Percentiles rank a stretch among this genome's conserved stretches.
These are phyloP conservation scores for Tachystola acroxantha DNA, from an alignment of 2,888 invertebrate genomes.

Conservation along the genomic window DNA sequence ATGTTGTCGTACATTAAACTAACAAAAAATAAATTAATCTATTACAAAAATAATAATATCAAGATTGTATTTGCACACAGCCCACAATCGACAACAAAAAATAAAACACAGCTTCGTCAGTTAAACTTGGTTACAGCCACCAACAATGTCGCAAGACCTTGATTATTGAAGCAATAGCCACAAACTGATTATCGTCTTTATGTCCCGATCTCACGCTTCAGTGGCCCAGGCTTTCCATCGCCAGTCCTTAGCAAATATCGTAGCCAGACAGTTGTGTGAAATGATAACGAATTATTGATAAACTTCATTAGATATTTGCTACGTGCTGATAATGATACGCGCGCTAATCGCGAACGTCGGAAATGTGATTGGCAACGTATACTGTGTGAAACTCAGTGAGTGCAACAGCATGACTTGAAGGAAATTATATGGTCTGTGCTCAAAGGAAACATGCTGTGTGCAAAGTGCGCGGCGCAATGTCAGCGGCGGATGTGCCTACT, in stretches of 20 bases:
- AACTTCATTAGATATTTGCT: not conserved
- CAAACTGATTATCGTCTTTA: constrained; percentile 29
- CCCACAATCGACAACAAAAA: not conserved
- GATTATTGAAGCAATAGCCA: constrained; percentile 28
- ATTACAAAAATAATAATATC: no score
- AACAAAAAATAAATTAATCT: no score
- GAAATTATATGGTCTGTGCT: no score
- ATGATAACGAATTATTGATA: constrained; percentile 3
- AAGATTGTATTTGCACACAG: no score
- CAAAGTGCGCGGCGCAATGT: constrained; percentile 29
- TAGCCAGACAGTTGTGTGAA: constrained; percentile 4
- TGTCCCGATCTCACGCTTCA: constrained; percentile 36
- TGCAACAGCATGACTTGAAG: constrained; percentile 1
- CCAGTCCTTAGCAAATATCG: constrained; percentile 32
- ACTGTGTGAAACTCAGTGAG: not conserved
- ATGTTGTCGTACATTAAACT: no score
- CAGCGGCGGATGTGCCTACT: constrained; percentile 41
- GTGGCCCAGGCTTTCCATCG: constrained; percentile 30
- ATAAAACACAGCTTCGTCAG: not conserved
- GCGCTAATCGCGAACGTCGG: not conserved
- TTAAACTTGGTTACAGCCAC: no score
- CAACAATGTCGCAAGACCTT: constrained; percentile 34
- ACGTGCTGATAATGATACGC: not conserved
- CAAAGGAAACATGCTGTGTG: constrained; percentile 23
- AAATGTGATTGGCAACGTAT: not conserved